Evolutionary conservation across 2,888 invertebrate genomes (phyloP).

Genomic region (Trachelus stipa): DNA sequence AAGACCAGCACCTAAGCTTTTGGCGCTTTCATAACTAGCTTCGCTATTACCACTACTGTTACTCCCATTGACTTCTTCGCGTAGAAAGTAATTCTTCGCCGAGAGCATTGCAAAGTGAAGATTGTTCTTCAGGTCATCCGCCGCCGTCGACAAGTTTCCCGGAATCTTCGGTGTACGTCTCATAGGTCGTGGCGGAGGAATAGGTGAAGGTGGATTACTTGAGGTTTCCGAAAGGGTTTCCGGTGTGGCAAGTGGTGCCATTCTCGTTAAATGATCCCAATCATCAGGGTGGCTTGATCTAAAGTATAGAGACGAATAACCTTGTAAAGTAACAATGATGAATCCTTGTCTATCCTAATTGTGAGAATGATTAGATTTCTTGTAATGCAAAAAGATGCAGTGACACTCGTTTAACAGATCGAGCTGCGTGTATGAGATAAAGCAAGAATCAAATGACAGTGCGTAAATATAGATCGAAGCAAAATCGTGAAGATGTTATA

Average conservation of each 20-base stretch:
- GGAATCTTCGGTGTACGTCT: conserved; percentile 75
- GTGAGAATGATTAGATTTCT: not conserved
- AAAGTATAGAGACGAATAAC: not conserved
- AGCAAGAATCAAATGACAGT: not conserved
- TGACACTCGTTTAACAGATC: not conserved
- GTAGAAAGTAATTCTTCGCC: conserved; percentile 58
- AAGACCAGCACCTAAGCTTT: conserved; percentile 48
- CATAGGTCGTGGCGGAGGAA: conserved; percentile 73
- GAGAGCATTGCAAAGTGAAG: conserved; percentile 64
- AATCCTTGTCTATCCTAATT: not conserved
- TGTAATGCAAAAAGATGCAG: not conserved
- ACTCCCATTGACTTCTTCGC: conserved; percentile 52
- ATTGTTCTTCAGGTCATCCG: conserved; percentile 73
- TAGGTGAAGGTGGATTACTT: conserved; percentile 77
- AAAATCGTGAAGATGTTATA: not conserved
- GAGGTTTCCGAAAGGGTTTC: conserved; percentile 87
- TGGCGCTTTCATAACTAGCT: conserved; percentile 60
- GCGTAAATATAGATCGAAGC: not conserved
- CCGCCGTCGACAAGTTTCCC: conserved; percentile 75
- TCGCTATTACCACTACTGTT: conserved; percentile 55
- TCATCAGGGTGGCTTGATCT: conserved; percentile 44
- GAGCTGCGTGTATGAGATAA: not conserved
- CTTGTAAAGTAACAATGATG: not conserved
- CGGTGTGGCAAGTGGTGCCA: conserved; percentile 85
- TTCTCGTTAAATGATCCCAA: conserved; percentile 62